Evolutionary conservation across 2,797 vertebrate genomes (phyloP).

Genomic region (Propithecus perrieri): DNA sequence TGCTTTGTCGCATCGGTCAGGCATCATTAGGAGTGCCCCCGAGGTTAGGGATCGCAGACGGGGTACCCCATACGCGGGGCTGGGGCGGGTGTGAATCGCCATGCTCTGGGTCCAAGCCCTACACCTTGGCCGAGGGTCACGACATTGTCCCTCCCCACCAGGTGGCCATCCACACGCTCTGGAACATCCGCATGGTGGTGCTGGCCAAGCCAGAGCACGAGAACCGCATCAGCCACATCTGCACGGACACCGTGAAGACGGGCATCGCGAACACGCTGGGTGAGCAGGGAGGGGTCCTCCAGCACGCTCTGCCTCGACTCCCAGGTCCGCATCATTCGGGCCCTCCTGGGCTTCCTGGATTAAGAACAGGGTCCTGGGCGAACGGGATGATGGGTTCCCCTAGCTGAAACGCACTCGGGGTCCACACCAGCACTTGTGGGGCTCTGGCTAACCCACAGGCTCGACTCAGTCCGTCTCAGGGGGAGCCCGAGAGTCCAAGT

Average conservation of each 20-base stretch:
- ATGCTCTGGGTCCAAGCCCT: neutral
- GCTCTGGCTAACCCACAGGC: neutral
- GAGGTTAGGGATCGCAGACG: neutral
- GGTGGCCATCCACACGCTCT: conserved; percentile 96
- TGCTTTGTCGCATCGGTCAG: neutral
- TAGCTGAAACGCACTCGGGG: accelerated
- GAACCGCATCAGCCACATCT: conserved; percentile 97
- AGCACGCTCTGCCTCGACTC: accelerated
- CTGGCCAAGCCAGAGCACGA: conserved; percentile 97
- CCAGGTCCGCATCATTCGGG: accelerated
- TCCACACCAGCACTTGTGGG: neutral
- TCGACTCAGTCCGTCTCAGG: neutral
- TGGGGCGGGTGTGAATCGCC: no score
- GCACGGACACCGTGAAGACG: conserved; percentile 95
- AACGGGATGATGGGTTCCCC: neutral
- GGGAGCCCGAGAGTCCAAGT: neutral
- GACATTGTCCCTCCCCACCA: conserved; percentile 72
- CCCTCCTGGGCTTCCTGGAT: accelerated
- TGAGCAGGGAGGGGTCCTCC: conserved; percentile 75
- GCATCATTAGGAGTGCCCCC: neutral
- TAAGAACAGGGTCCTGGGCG: neutral
- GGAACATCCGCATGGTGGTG: conserved; percentile 97
- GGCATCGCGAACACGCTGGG: conserved; percentile 98
- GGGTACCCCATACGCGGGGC: accelerated
- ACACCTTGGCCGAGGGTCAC: neutral